phyloP scores from a whole-genome alignment of 2,888 invertebrate species.

The Alentia gelatinosa region DNA sequence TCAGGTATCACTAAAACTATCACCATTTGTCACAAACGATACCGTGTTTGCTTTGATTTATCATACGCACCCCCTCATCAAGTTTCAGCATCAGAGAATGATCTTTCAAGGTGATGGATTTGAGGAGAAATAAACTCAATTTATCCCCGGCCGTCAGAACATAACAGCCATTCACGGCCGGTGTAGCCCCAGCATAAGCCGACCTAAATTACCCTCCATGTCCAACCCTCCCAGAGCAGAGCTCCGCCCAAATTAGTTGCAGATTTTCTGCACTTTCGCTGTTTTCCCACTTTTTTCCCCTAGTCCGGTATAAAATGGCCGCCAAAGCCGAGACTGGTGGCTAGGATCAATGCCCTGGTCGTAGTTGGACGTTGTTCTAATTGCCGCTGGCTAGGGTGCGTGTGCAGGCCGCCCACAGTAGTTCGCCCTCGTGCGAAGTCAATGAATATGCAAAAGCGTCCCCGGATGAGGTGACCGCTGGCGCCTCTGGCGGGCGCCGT shows the following conservation, averaged over 20 bases:
- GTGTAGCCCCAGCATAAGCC: neutral
- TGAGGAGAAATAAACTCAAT: neutral
- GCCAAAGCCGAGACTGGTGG: neutral
- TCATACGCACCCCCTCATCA: too few relatives aligned
- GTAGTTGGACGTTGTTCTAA: neutral
- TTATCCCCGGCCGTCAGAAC: neutral
- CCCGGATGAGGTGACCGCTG: neutral
- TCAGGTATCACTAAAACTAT: too few relatives aligned
- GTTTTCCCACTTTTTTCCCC: neutral
- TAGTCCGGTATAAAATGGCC: neutral
- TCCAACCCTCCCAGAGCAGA: neutral
- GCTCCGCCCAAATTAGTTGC: neutral
- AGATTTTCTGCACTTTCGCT: neutral
- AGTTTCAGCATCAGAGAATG: too few relatives aligned
- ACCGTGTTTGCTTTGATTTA: too few relatives aligned
- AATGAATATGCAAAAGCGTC: constrained; percentile 35
- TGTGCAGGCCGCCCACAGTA: neutral
- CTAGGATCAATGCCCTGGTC: neutral
- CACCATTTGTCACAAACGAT: too few relatives aligned
- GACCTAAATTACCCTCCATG: neutral
- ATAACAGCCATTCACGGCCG: neutral
- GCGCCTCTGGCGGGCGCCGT: neutral
- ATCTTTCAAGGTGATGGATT: neutral
- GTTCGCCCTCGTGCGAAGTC: neutral
- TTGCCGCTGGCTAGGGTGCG: neutral